A percentile compares a stretch with the other conserved stretches of the same genome.
Conservation (phyloP, 92 coral and sea anemone species). For the Zoanthus sansibaricus region DNA sequence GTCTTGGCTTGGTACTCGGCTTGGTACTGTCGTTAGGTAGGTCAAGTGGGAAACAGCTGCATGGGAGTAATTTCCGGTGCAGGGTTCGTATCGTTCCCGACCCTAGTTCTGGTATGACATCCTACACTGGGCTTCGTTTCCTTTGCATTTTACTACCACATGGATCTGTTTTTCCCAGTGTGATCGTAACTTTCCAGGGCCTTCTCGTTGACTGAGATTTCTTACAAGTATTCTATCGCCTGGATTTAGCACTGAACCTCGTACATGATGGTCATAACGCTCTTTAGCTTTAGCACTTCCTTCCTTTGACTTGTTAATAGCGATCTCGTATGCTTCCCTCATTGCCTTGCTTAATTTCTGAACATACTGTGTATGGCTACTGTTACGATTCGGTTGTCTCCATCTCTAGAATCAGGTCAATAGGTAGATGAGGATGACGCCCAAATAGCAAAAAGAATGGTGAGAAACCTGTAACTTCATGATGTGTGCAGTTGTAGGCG, state of each 20-base stretch:
- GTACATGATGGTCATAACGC: conserved; percentile 45
- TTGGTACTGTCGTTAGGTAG: conserved; percentile 9
- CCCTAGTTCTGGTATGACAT: conserved; percentile 59
- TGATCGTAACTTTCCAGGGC: conserved; percentile 68
- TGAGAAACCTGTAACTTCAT: conserved; percentile 1
- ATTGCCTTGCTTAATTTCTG: conserved; percentile 57
- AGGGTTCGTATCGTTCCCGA: conserved; percentile 44
- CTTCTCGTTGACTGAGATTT: conserved; percentile 54
- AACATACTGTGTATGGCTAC: conserved; percentile 48
- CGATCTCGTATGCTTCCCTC: conserved; percentile 60
- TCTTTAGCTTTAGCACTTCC: conserved; percentile 45
- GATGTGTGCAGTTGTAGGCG: neutral
- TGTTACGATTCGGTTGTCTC: conserved; percentile 21
- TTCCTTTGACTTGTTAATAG: conserved; percentile 52
- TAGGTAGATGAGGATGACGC: neutral
- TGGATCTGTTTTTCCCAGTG: conserved; percentile 62
- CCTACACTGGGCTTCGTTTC: conserved; percentile 65
- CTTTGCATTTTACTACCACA: conserved; percentile 38
- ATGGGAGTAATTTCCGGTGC: conserved; percentile 64
- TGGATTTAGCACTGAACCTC: conserved; percentile 52
- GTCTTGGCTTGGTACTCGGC: conserved; percentile 33
- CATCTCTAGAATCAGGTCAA: conserved; percentile 52
- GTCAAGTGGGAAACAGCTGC: conserved; percentile 55
- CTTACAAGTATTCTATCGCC: conserved; percentile 70
- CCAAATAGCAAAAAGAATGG: conserved; percentile 4